Evolutionary conservation across 2,113 vertebrate genomes (phyloP), one percentile per base, ranked within the genome.

Genomic region (Tretioscincus oriximinensis): DNA sequence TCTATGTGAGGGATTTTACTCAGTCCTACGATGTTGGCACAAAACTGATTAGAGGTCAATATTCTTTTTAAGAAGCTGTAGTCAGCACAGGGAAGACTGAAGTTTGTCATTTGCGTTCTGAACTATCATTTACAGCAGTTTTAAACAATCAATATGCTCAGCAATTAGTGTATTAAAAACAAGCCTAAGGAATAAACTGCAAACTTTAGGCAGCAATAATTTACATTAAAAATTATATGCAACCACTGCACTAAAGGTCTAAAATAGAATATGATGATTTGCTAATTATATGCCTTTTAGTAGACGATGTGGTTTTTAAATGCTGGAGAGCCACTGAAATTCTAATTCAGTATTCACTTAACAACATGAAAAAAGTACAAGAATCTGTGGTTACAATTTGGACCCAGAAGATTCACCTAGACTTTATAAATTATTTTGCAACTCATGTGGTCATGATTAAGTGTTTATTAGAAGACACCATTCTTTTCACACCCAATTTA

Each of bases 401-500:
- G 58, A 61, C 22, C 35, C 35, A 51, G 45, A 41, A 26, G 69
- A 73, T 73, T 64, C 45, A 45, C 41, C n/a, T 21, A 29, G 5
- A 21, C 21, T 72, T 80, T 80, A 28, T 61, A 66, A 78, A 29
- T 24, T 31, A 16, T 51, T 71, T 9, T 18, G 4, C 12, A 26
- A 65, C 64, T 41, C 58, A 47, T 63, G 10, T 72, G 9, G 16
- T 7, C 49, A 28, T 80, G 26, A 31, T n/a, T 47, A 28, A 60
- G 7, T n/a, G 14, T 1, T 24, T 31, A 60, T 75, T 61, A 31
- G 18, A 61, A 24, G 29, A 61, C 26, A 31, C 4, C 35, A 73
- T 70, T 75, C 87, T 28, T 6, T 66, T 24, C 45, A 0, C 49
- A 51, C 3, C 51, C 68, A 65, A 77, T 29, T 85, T 80, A 83